Evolutionary conservation across 2,113 vertebrate species (phyloP).

Genomic region (Psammodynastes pulverulentus): DNA sequence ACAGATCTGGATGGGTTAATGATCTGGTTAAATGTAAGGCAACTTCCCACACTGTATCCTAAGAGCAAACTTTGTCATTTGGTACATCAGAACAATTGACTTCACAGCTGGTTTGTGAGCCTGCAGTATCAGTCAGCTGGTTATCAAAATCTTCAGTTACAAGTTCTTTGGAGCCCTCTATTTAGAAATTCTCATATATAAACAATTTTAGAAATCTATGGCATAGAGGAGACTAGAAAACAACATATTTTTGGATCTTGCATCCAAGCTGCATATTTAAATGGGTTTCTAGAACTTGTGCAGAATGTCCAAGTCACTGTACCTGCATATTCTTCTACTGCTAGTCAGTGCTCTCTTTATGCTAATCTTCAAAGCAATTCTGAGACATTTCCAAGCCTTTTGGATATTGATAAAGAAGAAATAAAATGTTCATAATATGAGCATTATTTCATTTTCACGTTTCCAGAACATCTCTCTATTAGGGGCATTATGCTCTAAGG

Average conservation of each 20-base stretch:
- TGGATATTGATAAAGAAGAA: neutral
- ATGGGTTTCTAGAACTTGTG: neutral
- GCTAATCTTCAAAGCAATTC: neutral
- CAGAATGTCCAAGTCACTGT: neutral
- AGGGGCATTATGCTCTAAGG: neutral
- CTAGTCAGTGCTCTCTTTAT: neutral
- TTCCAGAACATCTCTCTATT: neutral
- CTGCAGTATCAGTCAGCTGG: neutral
- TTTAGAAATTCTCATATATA: neutral
- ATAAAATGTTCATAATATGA: neutral
- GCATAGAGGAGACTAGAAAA: neutral
- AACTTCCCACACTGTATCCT: neutral
- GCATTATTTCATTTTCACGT: neutral
- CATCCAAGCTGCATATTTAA: neutral
- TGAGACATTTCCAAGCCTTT: neutral
- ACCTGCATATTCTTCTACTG: neutral
- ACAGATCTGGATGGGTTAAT: neutral
- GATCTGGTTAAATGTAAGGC: neutral
- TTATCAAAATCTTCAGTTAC: neutral
- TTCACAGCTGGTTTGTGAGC: neutral
- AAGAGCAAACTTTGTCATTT: neutral
- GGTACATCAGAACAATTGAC: neutral
- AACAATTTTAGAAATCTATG: neutral
- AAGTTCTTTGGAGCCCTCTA: neutral
- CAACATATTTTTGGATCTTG: neutral